phyloP scores from a whole-genome alignment of 2,797 vertebrate genomes.

The Myotis daubentonii region DNA sequence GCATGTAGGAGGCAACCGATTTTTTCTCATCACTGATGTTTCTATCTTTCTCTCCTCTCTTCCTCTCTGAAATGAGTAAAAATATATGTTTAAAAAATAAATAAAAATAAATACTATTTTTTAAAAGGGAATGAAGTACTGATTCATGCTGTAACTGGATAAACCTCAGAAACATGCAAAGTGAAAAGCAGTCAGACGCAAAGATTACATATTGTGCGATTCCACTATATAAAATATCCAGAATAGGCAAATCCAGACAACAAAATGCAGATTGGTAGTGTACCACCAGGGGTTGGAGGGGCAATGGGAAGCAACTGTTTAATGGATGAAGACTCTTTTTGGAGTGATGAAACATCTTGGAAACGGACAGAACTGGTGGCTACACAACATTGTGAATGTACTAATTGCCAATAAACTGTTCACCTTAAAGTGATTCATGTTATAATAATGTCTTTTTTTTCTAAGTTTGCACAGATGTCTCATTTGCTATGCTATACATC shows the following conservation, averaged over 20 bases:
- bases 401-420: neutral
- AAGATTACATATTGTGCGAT: neutral
- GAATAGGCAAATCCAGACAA: neutral
- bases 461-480: neutral
- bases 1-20: no score
- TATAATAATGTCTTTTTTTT: neutral
- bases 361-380: neutral
- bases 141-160: neutral
- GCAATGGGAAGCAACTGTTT: no score
- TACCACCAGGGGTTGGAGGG: neutral
- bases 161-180: neutral
- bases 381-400: neutral
- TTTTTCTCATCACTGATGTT: no score
- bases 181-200: constrained; percentile 15
- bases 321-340: neutral
- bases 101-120: no score
- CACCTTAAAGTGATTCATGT: neutral
- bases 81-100: no score
- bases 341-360: neutral
- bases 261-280: neutral
- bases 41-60: no score
- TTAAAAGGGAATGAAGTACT: neutral
- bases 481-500: neutral
- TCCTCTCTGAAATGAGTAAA: no score
- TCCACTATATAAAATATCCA: neutral